A percentile compares a stretch with the other conserved stretches of the same genome.
phyloP scores from a whole-genome alignment of 2,113 vertebrate genomes.

The Glareola pratincola region DNA sequence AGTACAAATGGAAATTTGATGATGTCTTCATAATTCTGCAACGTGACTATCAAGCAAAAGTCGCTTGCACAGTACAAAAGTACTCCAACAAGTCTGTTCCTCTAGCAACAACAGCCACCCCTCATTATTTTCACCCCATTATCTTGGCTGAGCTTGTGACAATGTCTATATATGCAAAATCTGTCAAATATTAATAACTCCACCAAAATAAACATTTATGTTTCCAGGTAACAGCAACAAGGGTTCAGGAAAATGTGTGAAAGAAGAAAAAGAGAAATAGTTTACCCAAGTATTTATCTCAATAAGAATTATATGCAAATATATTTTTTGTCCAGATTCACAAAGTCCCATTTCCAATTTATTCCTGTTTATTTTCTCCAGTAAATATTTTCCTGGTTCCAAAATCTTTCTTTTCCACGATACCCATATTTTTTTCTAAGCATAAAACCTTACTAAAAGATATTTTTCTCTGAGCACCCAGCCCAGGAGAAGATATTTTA shows the following conservation, averaged over 20 bases:
- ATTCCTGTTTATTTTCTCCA: not conserved
- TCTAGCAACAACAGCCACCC: not conserved
- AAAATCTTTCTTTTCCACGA: not conserved
- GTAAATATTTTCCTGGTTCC: not conserved
- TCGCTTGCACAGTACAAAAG: not conserved
- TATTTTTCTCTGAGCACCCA: not conserved
- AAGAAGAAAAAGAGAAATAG: not conserved
- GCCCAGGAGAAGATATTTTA: conserved; percentile 13
- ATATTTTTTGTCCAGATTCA: not conserved
- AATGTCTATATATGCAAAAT: not conserved
- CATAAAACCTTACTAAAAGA: not conserved
- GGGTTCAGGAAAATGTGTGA: not conserved
- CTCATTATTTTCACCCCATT: not conserved
- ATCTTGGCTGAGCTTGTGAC: not conserved
- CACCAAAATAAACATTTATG: not conserved
- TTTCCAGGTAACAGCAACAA: not conserved
- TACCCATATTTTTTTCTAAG: not conserved
- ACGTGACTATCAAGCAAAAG: not conserved
- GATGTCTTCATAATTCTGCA: not conserved
- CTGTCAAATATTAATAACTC: not conserved
- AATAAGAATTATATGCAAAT: not conserved
- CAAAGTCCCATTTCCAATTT: not conserved
- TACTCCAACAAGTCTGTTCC: not conserved
- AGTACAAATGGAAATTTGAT: not conserved
- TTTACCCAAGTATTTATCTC: not conserved